Evolutionary conservation across 1,140 invertebrate genomes (phyloP).

Genomic region (Physella acuta): DNA sequence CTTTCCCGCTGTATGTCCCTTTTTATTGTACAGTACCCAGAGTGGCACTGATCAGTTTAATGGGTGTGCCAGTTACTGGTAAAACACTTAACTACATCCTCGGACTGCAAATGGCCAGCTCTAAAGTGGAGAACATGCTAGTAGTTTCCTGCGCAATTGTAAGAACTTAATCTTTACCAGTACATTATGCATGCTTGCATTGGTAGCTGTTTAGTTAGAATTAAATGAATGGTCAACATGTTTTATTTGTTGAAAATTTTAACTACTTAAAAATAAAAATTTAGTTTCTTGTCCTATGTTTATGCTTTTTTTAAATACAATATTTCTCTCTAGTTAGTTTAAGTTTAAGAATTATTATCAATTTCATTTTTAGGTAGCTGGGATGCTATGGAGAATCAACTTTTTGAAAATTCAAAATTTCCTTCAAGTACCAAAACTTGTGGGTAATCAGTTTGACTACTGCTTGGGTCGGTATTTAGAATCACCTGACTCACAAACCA

Average conservation of each 20-base stretch:
- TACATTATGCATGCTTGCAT: no score
- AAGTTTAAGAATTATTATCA: neutral
- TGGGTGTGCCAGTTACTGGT: slow-evolving; percentile 64
- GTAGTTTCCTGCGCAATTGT: slow-evolving; percentile 43
- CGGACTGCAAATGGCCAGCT: slow-evolving; percentile 61
- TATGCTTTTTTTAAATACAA: no score
- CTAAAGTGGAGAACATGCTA: slow-evolving; percentile 37
- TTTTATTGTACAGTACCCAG: slow-evolving; percentile 65
- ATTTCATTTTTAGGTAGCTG: slow-evolving; percentile 55
- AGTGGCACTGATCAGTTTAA: slow-evolving; percentile 61
- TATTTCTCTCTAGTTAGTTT: no score
- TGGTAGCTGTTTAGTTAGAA: no score
- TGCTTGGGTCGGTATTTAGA: slow-evolving; percentile 60
- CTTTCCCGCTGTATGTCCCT: slow-evolving; percentile 49
- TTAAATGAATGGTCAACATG: no score
- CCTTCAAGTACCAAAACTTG: slow-evolving; percentile 57
- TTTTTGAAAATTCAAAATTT: slow-evolving; percentile 58
- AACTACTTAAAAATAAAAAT: no score
- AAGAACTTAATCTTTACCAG: no score
- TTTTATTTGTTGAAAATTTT: no score
- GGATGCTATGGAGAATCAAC: slow-evolving; percentile 63
- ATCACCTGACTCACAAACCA: slow-evolving; percentile 58
- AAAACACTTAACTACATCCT: slow-evolving; percentile 66
- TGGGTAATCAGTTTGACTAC: slow-evolving; percentile 56
- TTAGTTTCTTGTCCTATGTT: no score